Conservation (phyloP, 2,888 invertebrate genomes). For the Xestia rhomboidea region DNA sequence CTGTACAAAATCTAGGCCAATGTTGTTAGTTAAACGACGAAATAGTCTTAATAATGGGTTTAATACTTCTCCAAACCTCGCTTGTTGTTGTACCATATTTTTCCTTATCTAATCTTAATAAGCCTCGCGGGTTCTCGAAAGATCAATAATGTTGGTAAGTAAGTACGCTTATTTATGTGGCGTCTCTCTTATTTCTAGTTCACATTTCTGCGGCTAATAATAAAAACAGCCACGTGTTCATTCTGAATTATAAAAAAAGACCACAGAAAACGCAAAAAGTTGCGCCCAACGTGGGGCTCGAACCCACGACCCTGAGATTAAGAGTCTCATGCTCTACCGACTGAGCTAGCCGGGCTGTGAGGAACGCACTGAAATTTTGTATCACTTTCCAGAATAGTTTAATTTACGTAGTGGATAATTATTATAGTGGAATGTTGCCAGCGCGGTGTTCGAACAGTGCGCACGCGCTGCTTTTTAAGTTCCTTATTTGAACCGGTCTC, state of each 20-base stretch:
- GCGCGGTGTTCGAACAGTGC: slow-evolving; percentile 43
- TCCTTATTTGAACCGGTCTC: slow-evolving; percentile 69
- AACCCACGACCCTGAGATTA: slow-evolving; percentile 92
- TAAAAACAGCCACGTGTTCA: not conserved
- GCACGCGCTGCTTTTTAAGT: slow-evolving; percentile 58
- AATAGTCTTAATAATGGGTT: slow-evolving; percentile 36
- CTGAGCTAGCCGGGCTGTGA: slow-evolving; percentile 86
- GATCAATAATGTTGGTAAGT: slow-evolving; percentile 26
- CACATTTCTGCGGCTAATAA: slow-evolving; percentile 10
- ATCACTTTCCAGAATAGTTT: slow-evolving; percentile 21
- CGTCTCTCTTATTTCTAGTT: slow-evolving; percentile 8
- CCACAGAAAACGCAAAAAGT: slow-evolving; percentile 67
- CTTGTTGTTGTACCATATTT: slow-evolving; percentile 11
- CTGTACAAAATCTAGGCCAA: slow-evolving; percentile 67
- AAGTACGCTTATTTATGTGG: slow-evolving; percentile 1
- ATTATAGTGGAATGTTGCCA: slow-evolving; percentile 38
- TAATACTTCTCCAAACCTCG: slow-evolving; percentile 7
- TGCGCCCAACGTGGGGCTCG: slow-evolving; percentile 91
- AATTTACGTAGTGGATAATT: slow-evolving; percentile 13
- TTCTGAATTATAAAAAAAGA: not conserved
- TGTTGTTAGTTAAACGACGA: slow-evolving; percentile 54
- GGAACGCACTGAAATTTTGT: accelerated
- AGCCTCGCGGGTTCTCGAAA: slow-evolving; percentile 20
- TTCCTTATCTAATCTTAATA: slow-evolving; percentile 40
- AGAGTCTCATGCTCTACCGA: slow-evolving; percentile 91